Evolutionary conservation across 1,140 invertebrate species (phyloP), one percentile per base, ranked within the genome.

Genomic region (Caenorhabditis remanei): DNA sequence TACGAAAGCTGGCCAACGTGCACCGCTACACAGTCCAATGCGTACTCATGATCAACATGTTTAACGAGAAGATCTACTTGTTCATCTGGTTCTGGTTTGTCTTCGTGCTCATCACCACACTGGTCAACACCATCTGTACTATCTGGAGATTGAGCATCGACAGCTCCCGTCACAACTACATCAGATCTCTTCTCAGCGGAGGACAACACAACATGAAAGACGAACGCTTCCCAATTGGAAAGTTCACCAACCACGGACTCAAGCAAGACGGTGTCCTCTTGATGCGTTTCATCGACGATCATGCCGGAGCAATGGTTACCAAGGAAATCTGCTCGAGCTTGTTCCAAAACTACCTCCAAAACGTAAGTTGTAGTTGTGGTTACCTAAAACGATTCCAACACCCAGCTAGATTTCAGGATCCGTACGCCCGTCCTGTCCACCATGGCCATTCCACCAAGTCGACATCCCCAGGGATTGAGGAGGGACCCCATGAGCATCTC

Each of bases 41-140:
- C 84, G 92, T 93, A 13, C 86, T 93, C n/a, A 93, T 93, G 91
- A 90, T 93, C 87, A 93, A 93, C 87, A 93, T 93, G 93, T 92
- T 92, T 89, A 91, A 91, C 88, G 91, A 92, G 79, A 92, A 92
- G 86, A 92, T 92, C 46, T 92, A 92, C 82, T 84, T 92, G 71
- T 92, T 92, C 82, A 87, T 92, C 79, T 92, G 91, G 91, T 91
- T 92, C 87, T 92, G 91, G 91, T 92, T 92, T 41, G 58, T 91
- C 21, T 92, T 92, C 85, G 92, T 92, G 7, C 89, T 85, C 24
- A 84, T 92, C 55, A 87, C 88, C 40, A 92, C 91, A 3, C 16
- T 91, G 5, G 88, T 92, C 89, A 92, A 92, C 90, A 92, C 92
- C 56, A 32, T 92, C 53, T 92, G 92, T 83, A 90, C 89, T 46